Evolutionary conservation across 2,888 invertebrate genomes (phyloP), one percentile per base, ranked within the genome.

Genomic region (Neoitamus cyanurus): DNA sequence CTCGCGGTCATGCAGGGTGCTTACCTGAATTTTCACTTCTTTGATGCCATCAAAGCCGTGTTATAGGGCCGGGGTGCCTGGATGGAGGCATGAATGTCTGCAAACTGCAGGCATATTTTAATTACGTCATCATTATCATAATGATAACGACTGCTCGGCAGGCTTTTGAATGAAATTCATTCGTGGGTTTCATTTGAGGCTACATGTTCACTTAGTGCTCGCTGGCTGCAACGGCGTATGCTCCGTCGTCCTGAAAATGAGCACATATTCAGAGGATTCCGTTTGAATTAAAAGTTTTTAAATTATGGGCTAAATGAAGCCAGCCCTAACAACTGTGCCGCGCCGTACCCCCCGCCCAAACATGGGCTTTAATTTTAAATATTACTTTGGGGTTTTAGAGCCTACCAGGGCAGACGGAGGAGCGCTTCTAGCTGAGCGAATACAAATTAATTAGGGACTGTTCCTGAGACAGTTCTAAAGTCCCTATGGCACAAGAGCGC

Each of bases 121-220:
- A 80, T 80, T 80, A 80, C 80, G 80, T 80, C 80, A 80, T 80
- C 80, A 80, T 80, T 80, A 80, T 80, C 80, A 80, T 80, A 80
- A 80, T 80, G 80, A 80, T 80, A 80, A 80, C 80, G 80, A 80
- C 58, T 80, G 48, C 80, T 68, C 58, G 30, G 31, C 48, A 68
- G 36, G 58, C 58, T 80, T 80, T 80, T 68, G 34, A 68, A 80
- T 58, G 58, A 80, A 77, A 48, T 77, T 42, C 36, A 73, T 73
- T 34, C 46, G 46, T 34, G 46, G 28, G 46, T 31, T 77, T 77
- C 46, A 77, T 77, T 30, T 77, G 46, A 20, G n/a, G 25, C 37
- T 28, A 46, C 77, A 31, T 46, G 42, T 46, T 30, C 73, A 30
- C 73, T 34, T 73, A 73, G 73, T 72, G 72, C 31, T 30, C 20